Conservation (phyloP, 2,888 invertebrate species). For the Scaptomyza reducta region DNA sequence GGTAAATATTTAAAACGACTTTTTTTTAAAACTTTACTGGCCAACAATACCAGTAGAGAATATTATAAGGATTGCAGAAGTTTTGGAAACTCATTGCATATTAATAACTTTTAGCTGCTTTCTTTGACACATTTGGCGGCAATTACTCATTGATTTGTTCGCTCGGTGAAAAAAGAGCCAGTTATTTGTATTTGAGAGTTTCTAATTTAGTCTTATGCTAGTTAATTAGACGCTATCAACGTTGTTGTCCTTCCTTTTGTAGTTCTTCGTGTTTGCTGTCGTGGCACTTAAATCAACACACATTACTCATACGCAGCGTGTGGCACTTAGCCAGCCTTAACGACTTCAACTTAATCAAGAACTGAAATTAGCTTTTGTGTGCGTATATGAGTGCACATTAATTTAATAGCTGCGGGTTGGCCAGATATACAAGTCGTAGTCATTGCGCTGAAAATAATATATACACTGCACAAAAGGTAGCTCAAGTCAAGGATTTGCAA, state of each 20-base stretch:
- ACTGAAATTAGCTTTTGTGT: slow-evolving; percentile 76
- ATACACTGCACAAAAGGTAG: slow-evolving; percentile 47
- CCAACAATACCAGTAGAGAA: too few species aligned
- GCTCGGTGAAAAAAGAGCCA: background rate
- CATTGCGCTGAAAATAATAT: background rate
- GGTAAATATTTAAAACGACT: background rate
- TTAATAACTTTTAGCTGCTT: too few species aligned
- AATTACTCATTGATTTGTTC: background rate
- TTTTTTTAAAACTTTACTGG: too few species aligned
- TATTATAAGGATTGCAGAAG: too few species aligned
- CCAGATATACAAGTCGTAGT: slow-evolving; percentile 15
- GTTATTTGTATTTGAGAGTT: slow-evolving; percentile 8
- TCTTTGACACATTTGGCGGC: background rate
- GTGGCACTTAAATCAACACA: slow-evolving; percentile 58
- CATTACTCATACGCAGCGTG: slow-evolving; percentile 78
- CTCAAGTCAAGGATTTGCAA: slow-evolving; percentile 18
- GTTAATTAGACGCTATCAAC: slow-evolving; percentile 30
- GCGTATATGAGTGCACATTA: slow-evolving; percentile 75
- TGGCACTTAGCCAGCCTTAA: slow-evolving; percentile 70
- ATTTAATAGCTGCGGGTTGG: slow-evolving; percentile 68
- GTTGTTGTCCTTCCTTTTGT: background rate
- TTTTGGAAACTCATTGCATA: too few species aligned
- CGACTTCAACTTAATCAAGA: slow-evolving; percentile 77
- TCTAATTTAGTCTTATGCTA: slow-evolving; percentile 32
- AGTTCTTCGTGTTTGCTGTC: too few species aligned